Base-by-base conservation (phyloP, 2,888 invertebrate species). In the Tubulanus polymorphus region DNA sequence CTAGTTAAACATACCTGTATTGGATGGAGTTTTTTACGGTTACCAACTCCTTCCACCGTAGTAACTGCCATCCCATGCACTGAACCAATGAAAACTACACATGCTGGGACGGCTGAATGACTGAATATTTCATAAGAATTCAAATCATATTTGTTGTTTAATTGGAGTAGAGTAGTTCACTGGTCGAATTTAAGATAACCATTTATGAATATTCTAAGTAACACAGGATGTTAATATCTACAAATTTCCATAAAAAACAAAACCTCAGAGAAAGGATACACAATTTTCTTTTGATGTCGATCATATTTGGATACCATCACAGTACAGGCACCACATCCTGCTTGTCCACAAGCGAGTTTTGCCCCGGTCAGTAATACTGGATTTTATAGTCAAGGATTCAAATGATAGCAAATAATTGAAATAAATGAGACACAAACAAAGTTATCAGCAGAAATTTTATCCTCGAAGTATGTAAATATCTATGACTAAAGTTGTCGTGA, bases 1-100 rank as follows among this genome's bases (percentile, higher is more conserved):
- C 15, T 10, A 32, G 35, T n/a, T n/a, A 32, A 32, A n/a, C 35
- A 32, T 54, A 74, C 75, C 72, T 77, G 76, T n/a, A 77, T 63
- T 1, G 72, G 70, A 55, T 78, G 75, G 12, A 76, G 68, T 18
- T 68, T 68, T 15, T 67, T 70, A 12, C 61, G 64, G 50, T 66
- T 71, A 6, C 78, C 76, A 8, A 77, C 66, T 3, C 76, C 78
- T 58, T 78, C 76, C 37, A 76, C 73, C 8, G 78, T 78, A 8
- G 41, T 41, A 18, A 41, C 41, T 20, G 41, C 41, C 41, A 20
- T 41, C 41, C 41, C 41, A 23, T 41, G 41, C 15, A 41, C 6
- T 18, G 41, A 20, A 15, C 41, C 18, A 23, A 41, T 18, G 15
- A 23, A 23, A 23, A 41, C 41, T 8, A 41, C 20, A 15, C 41